A percentile compares a stretch with the other conserved stretches of the same genome.
These are phyloP conservation scores for Bucorvus abyssinicus DNA, from an alignment of 2,797 vertebrate genomes.

Conservation along the genomic window DNA sequence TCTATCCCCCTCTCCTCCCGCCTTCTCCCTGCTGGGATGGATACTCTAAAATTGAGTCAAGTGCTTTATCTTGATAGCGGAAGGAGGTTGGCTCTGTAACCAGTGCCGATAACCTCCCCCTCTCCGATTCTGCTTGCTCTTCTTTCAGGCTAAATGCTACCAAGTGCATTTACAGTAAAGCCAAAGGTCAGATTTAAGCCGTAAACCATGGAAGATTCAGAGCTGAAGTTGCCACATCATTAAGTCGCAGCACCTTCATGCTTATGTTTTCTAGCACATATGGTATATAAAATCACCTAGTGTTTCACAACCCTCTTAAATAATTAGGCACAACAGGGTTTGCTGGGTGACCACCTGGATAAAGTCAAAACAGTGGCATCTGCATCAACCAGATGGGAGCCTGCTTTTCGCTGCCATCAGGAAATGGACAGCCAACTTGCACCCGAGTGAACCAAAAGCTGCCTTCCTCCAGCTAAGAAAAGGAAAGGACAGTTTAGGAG, in stretches of 20 bases:
- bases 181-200: constrained; percentile 47
- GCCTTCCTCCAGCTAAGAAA: not conserved
- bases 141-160: constrained; percentile 27
- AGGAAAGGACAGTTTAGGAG: not conserved
- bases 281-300: constrained; percentile 72
- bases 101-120: constrained; percentile 29
- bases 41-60: constrained; percentile 41
- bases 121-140: constrained; percentile 30
- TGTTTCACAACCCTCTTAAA: constrained; percentile 71
- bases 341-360: constrained; percentile 71
- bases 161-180: constrained; percentile 7
- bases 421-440: constrained; percentile 57
- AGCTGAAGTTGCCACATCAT: constrained; percentile 39
- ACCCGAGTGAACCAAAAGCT: constrained; percentile 44
- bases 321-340: constrained; percentile 72
- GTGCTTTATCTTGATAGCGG: constrained; percentile 33
- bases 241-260: constrained; percentile 46
- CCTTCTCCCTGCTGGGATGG: not conserved
- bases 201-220: not conserved
- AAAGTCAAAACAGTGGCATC: constrained; percentile 70
- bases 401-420: constrained; percentile 32
- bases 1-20: not conserved
- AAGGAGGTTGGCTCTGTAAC: constrained; percentile 6
- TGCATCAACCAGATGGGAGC: constrained; percentile 65
- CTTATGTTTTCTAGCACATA: constrained; percentile 67